These are phyloP conservation scores for Euphydryas editha DNA, from an alignment of 2,888 invertebrate species.

Conservation along the genomic window DNA sequence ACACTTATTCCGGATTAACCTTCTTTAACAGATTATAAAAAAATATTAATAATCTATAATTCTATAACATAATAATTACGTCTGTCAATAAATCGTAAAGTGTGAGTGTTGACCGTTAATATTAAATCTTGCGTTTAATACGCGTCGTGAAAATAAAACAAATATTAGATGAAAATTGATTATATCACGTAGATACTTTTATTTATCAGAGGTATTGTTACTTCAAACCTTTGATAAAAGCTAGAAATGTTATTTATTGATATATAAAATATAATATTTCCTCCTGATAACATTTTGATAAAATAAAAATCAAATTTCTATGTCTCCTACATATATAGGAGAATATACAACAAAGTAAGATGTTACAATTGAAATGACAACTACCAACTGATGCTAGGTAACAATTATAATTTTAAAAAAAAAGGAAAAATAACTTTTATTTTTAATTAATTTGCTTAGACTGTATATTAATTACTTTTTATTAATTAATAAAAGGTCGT, in stretches of 20 bases:
- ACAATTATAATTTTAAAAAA: neutral
- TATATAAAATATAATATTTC: neutral
- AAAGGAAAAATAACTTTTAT: neutral
- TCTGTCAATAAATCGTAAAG: slow-evolving; percentile 2
- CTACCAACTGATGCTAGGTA: neutral
- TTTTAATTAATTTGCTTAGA: neutral
- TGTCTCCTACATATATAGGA: too few relatives aligned
- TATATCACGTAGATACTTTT: neutral
- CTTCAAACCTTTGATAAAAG: too few relatives aligned
- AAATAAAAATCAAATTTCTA: too few relatives aligned
- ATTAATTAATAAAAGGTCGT: slow-evolving; percentile 38
- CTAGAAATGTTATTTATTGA: too few relatives aligned
- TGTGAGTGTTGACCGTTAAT: neutral
- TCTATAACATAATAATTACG: neutral
- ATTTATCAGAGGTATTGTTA: too few relatives aligned
- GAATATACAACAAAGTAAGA: too few relatives aligned
- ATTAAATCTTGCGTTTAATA: neutral
- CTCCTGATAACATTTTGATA: too few relatives aligned
- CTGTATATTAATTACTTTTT: slow-evolving; percentile 17
- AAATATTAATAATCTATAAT: neutral
- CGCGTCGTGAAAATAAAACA: neutral
- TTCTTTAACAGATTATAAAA: too few relatives aligned
- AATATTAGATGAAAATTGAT: neutral
- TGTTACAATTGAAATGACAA: neutral
- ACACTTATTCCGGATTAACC: too few relatives aligned